These are phyloP conservation scores for Cryptomyrus ogoouensis DNA, from an alignment of 2,113 vertebrate species.

Conservation along the genomic window DNA sequence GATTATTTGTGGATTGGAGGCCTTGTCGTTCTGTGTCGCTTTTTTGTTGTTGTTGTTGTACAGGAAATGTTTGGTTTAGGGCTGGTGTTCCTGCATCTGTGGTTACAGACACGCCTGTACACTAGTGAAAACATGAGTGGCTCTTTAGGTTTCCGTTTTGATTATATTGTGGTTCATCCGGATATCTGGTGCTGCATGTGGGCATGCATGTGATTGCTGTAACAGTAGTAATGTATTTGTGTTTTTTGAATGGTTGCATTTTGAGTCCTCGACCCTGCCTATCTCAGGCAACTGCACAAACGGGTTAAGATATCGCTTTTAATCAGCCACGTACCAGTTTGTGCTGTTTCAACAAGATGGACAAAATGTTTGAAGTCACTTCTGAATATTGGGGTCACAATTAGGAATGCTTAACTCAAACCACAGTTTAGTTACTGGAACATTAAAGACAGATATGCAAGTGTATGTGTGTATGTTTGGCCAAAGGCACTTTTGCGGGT, in stretches of 20 bases:
- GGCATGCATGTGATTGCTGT: not conserved
- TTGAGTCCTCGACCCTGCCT: not conserved
- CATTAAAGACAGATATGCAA: not conserved
- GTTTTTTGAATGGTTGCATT: not conserved
- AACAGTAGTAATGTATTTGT: not conserved
- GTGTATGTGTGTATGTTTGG: not conserved
- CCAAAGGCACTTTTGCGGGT: not conserved
- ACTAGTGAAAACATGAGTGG: not conserved
- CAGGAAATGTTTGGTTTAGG: not conserved
- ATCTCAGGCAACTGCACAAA: not conserved
- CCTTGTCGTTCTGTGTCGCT: not conserved
- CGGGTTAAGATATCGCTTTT: not conserved
- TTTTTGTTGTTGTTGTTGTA: not conserved
- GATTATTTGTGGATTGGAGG: not conserved
- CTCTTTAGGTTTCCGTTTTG: not conserved
- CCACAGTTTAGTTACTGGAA: not conserved
- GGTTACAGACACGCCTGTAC: not conserved
- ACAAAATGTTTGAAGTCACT: not conserved
- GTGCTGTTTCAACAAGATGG: not conserved
- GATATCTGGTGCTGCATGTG: not conserved
- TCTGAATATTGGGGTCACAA: not conserved
- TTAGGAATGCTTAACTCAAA: not conserved
- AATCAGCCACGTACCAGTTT: not conserved
- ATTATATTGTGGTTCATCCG: not conserved
- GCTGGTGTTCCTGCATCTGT: not conserved